phyloP scores from a whole-genome alignment of 2,888 invertebrate genomes.

The Synergus japonicus region DNA sequence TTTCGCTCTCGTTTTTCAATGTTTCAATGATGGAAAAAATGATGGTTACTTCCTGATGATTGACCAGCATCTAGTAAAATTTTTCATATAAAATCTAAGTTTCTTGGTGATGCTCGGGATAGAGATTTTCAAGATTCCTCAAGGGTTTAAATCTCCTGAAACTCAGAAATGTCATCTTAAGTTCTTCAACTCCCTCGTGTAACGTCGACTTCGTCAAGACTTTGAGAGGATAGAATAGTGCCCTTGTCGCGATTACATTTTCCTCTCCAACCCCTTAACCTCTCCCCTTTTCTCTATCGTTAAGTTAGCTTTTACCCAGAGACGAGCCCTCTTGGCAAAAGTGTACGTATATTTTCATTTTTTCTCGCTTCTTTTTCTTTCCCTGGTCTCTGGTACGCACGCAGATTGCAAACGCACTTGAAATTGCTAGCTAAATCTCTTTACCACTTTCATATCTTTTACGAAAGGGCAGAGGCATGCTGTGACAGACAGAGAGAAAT shows the following conservation, averaged over 20 bases:
- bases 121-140: conserved; percentile 20
- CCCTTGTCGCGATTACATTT: conserved; percentile 49
- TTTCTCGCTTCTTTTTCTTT: neutral
- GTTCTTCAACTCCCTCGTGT: conserved; percentile 26
- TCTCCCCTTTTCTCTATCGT: conserved; percentile 18
- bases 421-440: conserved; percentile 22
- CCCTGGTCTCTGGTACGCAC: neutral
- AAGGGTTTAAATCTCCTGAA: conserved; percentile 11
- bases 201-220: conserved; percentile 29
- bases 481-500: conserved; percentile 25
- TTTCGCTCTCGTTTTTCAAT: no score
- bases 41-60: no score
- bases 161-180: conserved; percentile 22
- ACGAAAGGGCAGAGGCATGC: conserved; percentile 32
- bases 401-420: conserved; percentile 22
- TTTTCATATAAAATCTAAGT: conserved; percentile 3
- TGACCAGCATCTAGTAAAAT: conserved; percentile 8
- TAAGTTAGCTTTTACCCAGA: conserved; percentile 16
- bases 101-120: neutral
- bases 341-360: conserved; percentile 18
- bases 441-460: conserved; percentile 12
- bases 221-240: conserved; percentile 41
- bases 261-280: conserved; percentile 44
- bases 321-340: neutral
- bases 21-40: no score